Base-by-base conservation (phyloP, 2,797 vertebrate species). In the Mycteria americana region DNA sequence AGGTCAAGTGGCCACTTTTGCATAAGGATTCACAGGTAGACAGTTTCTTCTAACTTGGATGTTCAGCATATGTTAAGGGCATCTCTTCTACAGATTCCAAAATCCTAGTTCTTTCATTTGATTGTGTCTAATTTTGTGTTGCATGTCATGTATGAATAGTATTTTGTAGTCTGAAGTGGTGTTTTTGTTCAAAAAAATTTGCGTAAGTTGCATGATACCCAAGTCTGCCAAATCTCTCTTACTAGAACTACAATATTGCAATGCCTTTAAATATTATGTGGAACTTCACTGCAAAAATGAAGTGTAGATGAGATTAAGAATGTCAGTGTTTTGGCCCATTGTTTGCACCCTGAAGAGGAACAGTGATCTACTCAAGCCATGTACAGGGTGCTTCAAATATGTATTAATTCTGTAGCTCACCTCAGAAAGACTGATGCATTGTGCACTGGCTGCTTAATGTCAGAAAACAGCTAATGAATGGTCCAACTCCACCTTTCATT, bases 201-300 rank as follows among this genome's bases (percentile, higher is more conserved):
- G 28, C 4, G 0, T 15, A 33, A 67, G 35, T 45, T 59, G 16
- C 22, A 6, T 7, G 30, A 51, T n/a, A 24, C 18, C 31, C 0
- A 50, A 45, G 27, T n/a, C n/a, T 82, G 51, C 30, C 45, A 59
- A 15, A 24, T 79, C 18, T 53, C 11, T 57, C 31, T 30, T 64
- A 10, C 7, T 41, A 24, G 30, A 69, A 16, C 45, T 46, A 31
- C 16, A 21, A 2, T 17, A 37, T 43, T 43, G 19, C 57, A 14
- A 10, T 46, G 37, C 50, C 64, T 64, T 39, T 43, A 64, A 65
- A 46, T 31, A 25, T 5, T 37, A 27, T n/a, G 28, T 59, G 33
- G 51, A 65, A 59, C 15, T n/a, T 27, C 18, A n/a, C 8, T 25
- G 7, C 41, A 62, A 39, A 64, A 64, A 18, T 6, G 4, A 43